Evolutionary conservation across 2,797 vertebrate genomes (phyloP), one percentile per base, ranked within the genome.

Genomic region (Acestrorhynchus altus): DNA sequence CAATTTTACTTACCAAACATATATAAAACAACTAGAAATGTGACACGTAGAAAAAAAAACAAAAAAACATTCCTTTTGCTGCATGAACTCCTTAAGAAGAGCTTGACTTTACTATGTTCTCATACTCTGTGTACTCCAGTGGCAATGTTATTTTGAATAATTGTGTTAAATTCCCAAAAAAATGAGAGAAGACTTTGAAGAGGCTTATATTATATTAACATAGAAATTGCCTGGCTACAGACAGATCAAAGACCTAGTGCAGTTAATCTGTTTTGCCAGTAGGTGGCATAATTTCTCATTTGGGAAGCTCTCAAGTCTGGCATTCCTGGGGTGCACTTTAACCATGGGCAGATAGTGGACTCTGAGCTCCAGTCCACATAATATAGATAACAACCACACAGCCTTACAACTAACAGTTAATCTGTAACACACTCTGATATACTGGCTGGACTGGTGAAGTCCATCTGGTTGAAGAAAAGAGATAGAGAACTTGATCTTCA

Each of bases 301-400:
- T 76, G 26, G 5, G 8, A 76, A 72, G 63, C 4, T 40, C 66
- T 46, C 42, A 4, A 35, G 24, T 61, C 24, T 61, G 16, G 56
- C n/a, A 39, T 51, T 40, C 51, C 35, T 52, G n/a, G 15, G 44
- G 28, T 68, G 44, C 68, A 63, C 69, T 71, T 78, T 65, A 77
- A n/a, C 67, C 59, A 47, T 0, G 4, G 46, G 40, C 26, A 79
- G 79, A 61, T 75, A 42, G 57, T 81, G 79, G 74, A 85, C 83
- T 83, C 83, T 85, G 83, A 81, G 76, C 81, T 85, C 16, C 5
- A 26, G 31, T 72, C 40, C 66, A 61, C 63, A 71, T 31, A 57
- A 68, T 57, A 71, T 57, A 71, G 78, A 80, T 80, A 80, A 71
- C 67, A 57, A 68, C 64, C 39, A 73, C 28, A 57, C 18, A 9